Percentiles rank a stretch among this genome's conserved stretches.
Conservation (phyloP, 2,797 vertebrate species). For the Anniella stebbinsi region DNA sequence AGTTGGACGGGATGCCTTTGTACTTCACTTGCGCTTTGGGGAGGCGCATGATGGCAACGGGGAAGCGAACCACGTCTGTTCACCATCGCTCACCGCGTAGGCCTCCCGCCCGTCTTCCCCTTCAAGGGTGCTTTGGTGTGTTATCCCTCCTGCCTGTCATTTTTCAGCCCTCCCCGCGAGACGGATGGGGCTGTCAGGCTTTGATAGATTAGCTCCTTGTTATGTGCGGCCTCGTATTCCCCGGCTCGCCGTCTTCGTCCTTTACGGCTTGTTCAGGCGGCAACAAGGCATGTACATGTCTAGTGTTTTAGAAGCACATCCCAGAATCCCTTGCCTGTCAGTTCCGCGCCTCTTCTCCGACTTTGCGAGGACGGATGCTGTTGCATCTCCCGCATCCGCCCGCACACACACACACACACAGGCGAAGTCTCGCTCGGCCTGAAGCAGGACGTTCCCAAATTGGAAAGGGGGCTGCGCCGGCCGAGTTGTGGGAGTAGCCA, state of each 20-base stretch:
- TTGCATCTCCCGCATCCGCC: too few relatives aligned
- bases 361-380: neutral
- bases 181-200: neutral
- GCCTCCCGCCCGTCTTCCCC: neutral
- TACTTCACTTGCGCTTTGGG: too few relatives aligned
- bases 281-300: too few relatives aligned
- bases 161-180: neutral
- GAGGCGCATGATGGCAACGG: too few relatives aligned
- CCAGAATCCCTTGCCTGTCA: neutral
- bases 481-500: neutral
- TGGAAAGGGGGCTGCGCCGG: neutral
- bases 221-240: neutral
- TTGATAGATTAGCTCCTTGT: conserved; percentile 8
- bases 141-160: conserved; percentile 24
- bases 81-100: neutral
- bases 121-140: neutral
- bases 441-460: neutral
- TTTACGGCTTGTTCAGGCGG: neutral
- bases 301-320: too few relatives aligned
- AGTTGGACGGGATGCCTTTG: neutral
- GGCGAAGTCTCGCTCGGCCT: too few relatives aligned
- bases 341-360: neutral
- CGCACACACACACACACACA: too few relatives aligned
- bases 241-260: neutral
- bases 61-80: neutral